Percentiles rank a stretch among this genome's conserved stretches.
Conservation (phyloP, 1,140 invertebrate genomes). For the Dysdera silvatica region DNA sequence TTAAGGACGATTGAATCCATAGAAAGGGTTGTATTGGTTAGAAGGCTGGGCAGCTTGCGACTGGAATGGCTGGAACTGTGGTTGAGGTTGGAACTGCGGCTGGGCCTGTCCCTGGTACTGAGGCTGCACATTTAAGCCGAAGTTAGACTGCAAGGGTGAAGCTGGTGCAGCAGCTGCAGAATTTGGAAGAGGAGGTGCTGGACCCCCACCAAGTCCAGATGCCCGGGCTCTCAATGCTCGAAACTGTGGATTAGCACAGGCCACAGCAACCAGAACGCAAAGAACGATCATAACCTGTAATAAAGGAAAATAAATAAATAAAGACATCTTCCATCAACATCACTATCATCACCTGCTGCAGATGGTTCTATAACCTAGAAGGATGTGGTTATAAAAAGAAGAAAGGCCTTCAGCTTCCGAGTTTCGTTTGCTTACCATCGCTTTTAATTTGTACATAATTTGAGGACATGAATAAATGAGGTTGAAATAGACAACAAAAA, state of each 20-base stretch:
- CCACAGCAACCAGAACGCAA: slow-evolving; percentile 12
- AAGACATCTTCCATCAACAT: too few relatives aligned
- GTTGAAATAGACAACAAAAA: too few relatives aligned
- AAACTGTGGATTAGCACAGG: slow-evolving; percentile 19
- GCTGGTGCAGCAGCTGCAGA: neutral
- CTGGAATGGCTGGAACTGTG: neutral
- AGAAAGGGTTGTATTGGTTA: slow-evolving; percentile 9
- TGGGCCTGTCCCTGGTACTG: neutral
- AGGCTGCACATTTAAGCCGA: neutral
- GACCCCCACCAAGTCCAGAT: slow-evolving; percentile 14
- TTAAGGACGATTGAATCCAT: too few relatives aligned
- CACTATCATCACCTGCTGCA: too few relatives aligned
- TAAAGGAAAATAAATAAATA: too few relatives aligned
- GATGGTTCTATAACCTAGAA: too few relatives aligned
- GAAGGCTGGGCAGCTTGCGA: neutral
- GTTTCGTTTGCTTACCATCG: too few relatives aligned
- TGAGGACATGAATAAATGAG: too few relatives aligned
- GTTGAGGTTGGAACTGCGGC: neutral
- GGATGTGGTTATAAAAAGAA: too few relatives aligned
- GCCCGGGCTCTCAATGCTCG: slow-evolving; percentile 18
- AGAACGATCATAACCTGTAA: slow-evolving; percentile 15
- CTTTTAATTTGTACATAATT: too few relatives aligned
- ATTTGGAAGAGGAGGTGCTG: neutral
- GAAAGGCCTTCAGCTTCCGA: too few relatives aligned
- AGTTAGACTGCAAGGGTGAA: neutral